Evolutionary conservation across 2,888 invertebrate genomes (phyloP).

Genomic region (Lithophane ornitopus): DNA sequence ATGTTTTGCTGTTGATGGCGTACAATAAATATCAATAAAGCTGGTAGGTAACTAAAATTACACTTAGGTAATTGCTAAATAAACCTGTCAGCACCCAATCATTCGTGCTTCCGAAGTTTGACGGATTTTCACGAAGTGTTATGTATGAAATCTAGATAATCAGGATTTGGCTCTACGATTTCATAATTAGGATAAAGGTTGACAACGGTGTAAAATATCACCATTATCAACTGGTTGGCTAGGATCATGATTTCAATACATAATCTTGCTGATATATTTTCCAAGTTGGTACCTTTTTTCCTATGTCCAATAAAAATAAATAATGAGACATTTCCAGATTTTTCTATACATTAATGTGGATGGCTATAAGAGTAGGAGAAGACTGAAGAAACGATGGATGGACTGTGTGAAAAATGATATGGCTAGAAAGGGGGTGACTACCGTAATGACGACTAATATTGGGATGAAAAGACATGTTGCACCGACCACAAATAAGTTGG

Average conservation of each 20-base stretch:
- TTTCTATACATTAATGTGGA: neutral
- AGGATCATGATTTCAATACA: neutral
- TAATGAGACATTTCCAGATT: neutral
- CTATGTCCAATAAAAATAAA: neutral
- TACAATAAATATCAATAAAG: too few species aligned
- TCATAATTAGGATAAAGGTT: neutral
- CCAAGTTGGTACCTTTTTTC: neutral
- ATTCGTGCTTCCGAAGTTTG: constrained; percentile 1
- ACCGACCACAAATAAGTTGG: too few species aligned
- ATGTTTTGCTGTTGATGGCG: too few species aligned
- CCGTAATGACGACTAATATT: too few species aligned
- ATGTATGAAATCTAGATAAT: neutral
- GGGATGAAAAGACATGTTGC: too few species aligned
- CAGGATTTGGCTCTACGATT: neutral
- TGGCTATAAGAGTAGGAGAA: too few species aligned
- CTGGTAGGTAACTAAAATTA: too few species aligned
- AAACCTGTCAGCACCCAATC: constrained; percentile 15
- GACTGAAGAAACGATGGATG: too few species aligned
- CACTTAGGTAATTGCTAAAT: too few species aligned
- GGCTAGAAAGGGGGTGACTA: too few species aligned
- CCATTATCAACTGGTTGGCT: neutral
- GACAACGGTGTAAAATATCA: neutral
- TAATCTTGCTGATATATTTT: neutral
- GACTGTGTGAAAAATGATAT: too few species aligned
- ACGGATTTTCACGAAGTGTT: neutral